These are phyloP conservation scores for Theodoxus fluviatilis DNA, from an alignment of 2,888 invertebrate genomes.

Conservation along the genomic window DNA sequence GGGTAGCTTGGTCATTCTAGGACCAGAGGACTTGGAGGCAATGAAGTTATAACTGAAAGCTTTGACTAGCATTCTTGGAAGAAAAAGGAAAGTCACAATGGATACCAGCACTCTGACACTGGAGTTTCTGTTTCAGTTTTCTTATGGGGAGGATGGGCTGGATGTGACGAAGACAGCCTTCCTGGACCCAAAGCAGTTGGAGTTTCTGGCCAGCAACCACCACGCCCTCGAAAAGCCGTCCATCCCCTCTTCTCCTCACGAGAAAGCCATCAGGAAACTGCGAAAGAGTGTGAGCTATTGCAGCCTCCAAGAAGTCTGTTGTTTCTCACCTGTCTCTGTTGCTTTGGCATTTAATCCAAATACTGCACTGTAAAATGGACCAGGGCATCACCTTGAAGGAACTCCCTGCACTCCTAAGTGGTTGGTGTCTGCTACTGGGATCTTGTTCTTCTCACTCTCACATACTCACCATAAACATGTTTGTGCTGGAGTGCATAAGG, in stretches of 20 bases:
- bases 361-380: conserved; percentile 50
- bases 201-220: conserved; percentile 83
- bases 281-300: conserved; percentile 26
- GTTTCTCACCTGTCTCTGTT: not conserved
- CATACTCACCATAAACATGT: no score
- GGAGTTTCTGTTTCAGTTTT: conserved; percentile 75
- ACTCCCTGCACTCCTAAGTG: no score
- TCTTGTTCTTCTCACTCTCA: no score
- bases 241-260: conserved; percentile 27
- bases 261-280: conserved; percentile 56
- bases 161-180: conserved; percentile 89
- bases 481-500: no score
- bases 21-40: no score
- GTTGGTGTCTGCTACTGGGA: no score
- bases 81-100: no score
- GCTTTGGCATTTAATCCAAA: conserved; percentile 33
- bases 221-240: conserved; percentile 65
- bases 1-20: no score
- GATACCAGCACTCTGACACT: no score
- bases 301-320: not conserved
- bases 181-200: conserved; percentile 77
- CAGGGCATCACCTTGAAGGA: no score
- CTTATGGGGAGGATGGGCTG: conserved; percentile 67
- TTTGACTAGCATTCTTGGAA: no score
- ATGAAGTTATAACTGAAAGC: no score